Evolutionary conservation across 2,888 invertebrate genomes (phyloP), one percentile per base, ranked within the genome.

Genomic region (Noctua pronuba): DNA sequence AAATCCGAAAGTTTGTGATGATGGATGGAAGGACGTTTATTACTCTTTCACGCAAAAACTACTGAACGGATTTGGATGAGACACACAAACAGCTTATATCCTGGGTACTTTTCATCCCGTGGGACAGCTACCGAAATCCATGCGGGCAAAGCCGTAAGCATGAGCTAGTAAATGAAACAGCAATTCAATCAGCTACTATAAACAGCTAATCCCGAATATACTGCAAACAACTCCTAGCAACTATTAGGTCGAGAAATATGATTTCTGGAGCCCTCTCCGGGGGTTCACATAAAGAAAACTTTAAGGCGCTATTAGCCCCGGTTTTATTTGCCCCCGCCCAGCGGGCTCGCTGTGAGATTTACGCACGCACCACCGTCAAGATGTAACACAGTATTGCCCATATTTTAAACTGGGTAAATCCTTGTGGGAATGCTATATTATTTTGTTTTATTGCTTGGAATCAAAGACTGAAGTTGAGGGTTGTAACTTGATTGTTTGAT

Each of bases 251-350:
- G 88, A 89, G 91, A 92, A 92, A 93, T 92, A 93, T 93, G 92
- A 93, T 92, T 91, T 91, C 88, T 88, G 87, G 89, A 87, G 83
- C 78, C 66, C 77, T 75, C 76, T 86, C 90, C 88, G 85, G 90
- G 93, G 91, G 92, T 91, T 91, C 91, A 90, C 92, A 92, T 92
- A 92, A 92, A 90, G 92, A 88, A 91, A 90, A 91, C 88, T 90
- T 91, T 89, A 88, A 90, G 91, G 77, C 85, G 80, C 90, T 82
- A 90, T 90, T 90, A 92, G 90, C 87, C 87, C 77, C 82, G 76
- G 90, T 89, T 92, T 91, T 92, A 92, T 92, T 91, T 88, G 89
- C 89, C 82, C 81, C 86, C 78, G 82, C 89, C 88, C 86, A 83
- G 72, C 77, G 80, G 88, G 91, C 92, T 88, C 85, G 90, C 90